Conservation (phyloP, 2,888 invertebrate genomes). For the Ochropacha duplaris region DNA sequence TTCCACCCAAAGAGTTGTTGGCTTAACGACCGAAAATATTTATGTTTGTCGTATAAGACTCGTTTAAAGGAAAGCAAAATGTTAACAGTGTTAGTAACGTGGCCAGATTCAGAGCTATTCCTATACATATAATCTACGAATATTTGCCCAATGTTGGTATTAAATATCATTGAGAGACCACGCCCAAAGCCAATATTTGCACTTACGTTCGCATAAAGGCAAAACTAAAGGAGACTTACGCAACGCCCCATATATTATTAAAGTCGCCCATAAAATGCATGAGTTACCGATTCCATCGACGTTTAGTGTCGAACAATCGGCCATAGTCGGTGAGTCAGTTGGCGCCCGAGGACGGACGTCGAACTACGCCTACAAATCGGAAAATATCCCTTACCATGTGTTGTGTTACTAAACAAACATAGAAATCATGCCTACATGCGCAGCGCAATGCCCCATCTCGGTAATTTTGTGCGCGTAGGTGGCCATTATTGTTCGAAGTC, state of each 20-base stretch:
- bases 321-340: slow-evolving; percentile 70
- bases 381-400: slow-evolving; percentile 60
- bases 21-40: slow-evolving; percentile 70
- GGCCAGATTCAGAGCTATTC: slow-evolving; percentile 21
- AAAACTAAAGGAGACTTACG: slow-evolving; percentile 66
- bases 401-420: slow-evolving; percentile 58
- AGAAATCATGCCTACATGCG: slow-evolving; percentile 14
- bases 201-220: slow-evolving; percentile 56
- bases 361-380: slow-evolving; percentile 69
- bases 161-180: slow-evolving; percentile 22
- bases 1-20: slow-evolving; percentile 52
- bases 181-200: slow-evolving; percentile 51
- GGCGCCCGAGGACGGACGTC: slow-evolving; percentile 64
- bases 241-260: slow-evolving; percentile 77
- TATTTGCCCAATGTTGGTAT: slow-evolving; percentile 27
- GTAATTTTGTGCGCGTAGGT: slow-evolving; percentile 24
- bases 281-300: slow-evolving; percentile 78
- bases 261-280: slow-evolving; percentile 72
- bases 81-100: slow-evolving; percentile 29
- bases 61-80: slow-evolving; percentile 40
- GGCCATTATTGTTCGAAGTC: slow-evolving; percentile 46
- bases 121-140: too few relatives aligned
- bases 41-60: slow-evolving; percentile 50
- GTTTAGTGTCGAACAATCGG: slow-evolving; percentile 76
- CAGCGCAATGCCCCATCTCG: slow-evolving; percentile 20